Conservation (phyloP, 1,140 invertebrate genomes). For the Neomicropteryx cornuta region DNA sequence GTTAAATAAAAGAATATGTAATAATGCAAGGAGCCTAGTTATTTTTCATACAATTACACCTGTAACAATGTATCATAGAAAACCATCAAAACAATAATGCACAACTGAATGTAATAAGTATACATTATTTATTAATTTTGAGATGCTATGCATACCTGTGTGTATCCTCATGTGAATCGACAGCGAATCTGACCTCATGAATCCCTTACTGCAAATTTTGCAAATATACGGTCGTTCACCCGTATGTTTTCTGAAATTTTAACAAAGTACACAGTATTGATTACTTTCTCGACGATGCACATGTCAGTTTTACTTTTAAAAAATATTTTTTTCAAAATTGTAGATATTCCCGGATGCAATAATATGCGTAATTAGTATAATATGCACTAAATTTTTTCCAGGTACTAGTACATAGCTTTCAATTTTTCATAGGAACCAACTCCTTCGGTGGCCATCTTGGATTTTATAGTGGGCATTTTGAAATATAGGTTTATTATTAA, state of each 20-base stretch:
- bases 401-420: background rate
- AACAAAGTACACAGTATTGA: background rate
- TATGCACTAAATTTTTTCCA: background rate
- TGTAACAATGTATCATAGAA: no score
- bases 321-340: slow-evolving; percentile 2
- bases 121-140: no score
- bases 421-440: no score
- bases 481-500: background rate
- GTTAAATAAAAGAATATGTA: no score
- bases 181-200: slow-evolving; percentile 21
- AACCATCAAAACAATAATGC: no score
- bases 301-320: slow-evolving; percentile 4
- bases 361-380: background rate
- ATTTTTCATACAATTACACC: no score
- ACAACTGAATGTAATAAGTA: no score
- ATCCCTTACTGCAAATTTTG: slow-evolving; percentile 15
- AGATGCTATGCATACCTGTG: no score
- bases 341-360: background rate
- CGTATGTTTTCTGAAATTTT: slow-evolving; percentile 26
- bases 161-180: slow-evolving; percentile 26
- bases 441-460: background rate
- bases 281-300: background rate
- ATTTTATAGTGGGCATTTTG: no score
- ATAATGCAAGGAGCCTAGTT: no score
- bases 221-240: slow-evolving; percentile 30